These are phyloP conservation scores for Hecatera dysodea DNA, from an alignment of 2,888 invertebrate species.

Conservation along the genomic window DNA sequence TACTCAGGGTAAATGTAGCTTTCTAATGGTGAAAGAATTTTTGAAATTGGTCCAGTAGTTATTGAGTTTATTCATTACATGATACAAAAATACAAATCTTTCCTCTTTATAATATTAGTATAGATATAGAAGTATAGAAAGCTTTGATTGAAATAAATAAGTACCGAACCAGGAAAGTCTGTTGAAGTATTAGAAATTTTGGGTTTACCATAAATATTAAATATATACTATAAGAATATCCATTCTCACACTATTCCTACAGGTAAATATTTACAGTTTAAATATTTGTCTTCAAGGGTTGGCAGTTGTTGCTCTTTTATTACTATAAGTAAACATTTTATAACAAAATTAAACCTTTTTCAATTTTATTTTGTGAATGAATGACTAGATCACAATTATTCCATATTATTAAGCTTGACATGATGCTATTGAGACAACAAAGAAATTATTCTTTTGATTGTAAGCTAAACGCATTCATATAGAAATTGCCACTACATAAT, in stretches of 20 bases:
- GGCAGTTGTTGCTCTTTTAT: background rate
- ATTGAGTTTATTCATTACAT: no score
- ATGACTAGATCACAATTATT: background rate
- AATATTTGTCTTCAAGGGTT: background rate
- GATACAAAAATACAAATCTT: no score
- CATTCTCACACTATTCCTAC: background rate
- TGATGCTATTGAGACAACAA: background rate
- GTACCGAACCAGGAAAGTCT: background rate
- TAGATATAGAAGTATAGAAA: no score
- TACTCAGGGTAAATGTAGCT: no score
- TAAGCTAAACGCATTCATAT: background rate
- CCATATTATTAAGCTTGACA: background rate
- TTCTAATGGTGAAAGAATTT: no score
- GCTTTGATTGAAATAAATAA: background rate
- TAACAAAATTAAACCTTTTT: background rate
- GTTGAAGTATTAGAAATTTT: no score
- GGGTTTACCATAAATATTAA: background rate
- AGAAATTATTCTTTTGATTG: no score
- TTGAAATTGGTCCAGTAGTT: no score
- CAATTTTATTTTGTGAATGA: background rate
- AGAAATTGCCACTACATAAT: background rate
- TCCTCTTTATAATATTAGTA: no score
- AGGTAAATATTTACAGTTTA: background rate
- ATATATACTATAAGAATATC: background rate
- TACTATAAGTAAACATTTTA: conserved; percentile 7